These are phyloP conservation scores for Deroplatys truncata DNA, from an alignment of 2,888 invertebrate species.

Conservation along the genomic window DNA sequence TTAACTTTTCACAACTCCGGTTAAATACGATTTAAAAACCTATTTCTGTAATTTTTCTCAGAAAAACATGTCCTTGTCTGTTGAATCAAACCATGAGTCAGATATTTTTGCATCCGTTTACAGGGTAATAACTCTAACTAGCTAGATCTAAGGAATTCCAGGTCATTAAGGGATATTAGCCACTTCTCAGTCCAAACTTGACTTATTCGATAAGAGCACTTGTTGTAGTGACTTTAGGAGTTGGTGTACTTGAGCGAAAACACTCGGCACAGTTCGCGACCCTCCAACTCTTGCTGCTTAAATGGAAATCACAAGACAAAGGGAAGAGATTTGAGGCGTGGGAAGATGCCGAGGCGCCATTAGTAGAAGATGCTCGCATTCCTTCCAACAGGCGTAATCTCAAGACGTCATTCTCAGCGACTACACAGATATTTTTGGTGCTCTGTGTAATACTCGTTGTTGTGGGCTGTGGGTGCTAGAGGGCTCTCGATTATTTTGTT, in stretches of 20 bases:
- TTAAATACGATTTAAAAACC: too few relatives aligned
- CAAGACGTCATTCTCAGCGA: background rate
- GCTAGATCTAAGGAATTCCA: background rate
- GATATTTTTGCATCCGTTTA: background rate
- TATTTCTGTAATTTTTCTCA: too few relatives aligned
- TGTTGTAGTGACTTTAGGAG: background rate
- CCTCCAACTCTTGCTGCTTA: background rate
- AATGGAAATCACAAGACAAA: slow-evolving; percentile 15
- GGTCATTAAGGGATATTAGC: background rate
- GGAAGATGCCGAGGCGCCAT: background rate
- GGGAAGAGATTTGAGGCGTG: background rate
- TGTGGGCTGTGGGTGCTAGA: too few relatives aligned
- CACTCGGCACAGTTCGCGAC: background rate
- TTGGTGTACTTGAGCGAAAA: background rate
- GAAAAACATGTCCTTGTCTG: too few relatives aligned
- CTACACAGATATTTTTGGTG: background rate
- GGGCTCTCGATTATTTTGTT: too few relatives aligned
- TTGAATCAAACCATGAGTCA: too few relatives aligned
- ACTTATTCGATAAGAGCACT: background rate
- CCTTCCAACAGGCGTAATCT: background rate
- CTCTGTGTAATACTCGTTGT: too few relatives aligned
- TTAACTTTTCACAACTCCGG: too few relatives aligned
- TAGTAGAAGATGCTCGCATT: slow-evolving; percentile 2
- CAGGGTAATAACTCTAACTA: background rate
- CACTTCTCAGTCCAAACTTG: background rate